Conservation (phyloP, 2,888 invertebrate species). For the Coecobrya sp. region DNA sequence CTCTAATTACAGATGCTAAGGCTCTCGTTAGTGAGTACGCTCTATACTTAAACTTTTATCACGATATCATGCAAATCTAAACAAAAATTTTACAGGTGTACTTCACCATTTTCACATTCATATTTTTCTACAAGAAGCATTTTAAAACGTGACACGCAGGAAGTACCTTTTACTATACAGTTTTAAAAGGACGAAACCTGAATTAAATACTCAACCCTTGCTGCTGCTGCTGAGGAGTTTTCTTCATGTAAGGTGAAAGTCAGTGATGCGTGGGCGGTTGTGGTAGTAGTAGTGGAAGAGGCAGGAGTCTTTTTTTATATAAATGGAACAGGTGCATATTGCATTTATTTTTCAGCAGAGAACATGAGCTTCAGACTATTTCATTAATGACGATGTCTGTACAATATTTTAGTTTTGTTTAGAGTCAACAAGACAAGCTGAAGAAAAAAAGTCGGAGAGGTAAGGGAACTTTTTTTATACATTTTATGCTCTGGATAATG, state of each 20-base stretch:
- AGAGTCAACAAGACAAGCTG: conserved; percentile 49
- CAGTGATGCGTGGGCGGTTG: conserved; percentile 80
- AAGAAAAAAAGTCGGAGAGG: conserved; percentile 46
- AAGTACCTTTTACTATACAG: conserved; percentile 58
- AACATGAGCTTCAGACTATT: conserved; percentile 32
- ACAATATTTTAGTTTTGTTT: conserved; percentile 29
- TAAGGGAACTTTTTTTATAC: conserved; percentile 71
- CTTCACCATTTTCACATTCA: conserved; percentile 31
- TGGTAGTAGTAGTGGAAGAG: conserved; percentile 15
- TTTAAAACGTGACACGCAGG: conserved; percentile 64
- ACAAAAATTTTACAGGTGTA: conserved; percentile 56
- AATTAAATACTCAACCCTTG: conserved; percentile 41
- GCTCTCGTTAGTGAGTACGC: conserved; percentile 51
- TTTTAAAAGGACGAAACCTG: conserved; percentile 74
- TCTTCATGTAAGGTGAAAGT: conserved; percentile 76
- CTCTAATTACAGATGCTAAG: conserved; percentile 69
- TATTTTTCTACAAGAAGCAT: not conserved
- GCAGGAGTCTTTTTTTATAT: not conserved
- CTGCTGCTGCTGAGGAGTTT: not conserved
- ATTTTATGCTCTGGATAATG: conserved; percentile 80
- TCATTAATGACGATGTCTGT: conserved; percentile 70
- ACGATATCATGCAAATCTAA: conserved; percentile 70
- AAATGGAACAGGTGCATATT: conserved; percentile 79
- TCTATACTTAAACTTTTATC: not conserved
- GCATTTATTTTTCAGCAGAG: conserved; percentile 34